phyloP scores from a whole-genome alignment of 2,888 invertebrate species.

The Phrixothrix hirtus region DNA sequence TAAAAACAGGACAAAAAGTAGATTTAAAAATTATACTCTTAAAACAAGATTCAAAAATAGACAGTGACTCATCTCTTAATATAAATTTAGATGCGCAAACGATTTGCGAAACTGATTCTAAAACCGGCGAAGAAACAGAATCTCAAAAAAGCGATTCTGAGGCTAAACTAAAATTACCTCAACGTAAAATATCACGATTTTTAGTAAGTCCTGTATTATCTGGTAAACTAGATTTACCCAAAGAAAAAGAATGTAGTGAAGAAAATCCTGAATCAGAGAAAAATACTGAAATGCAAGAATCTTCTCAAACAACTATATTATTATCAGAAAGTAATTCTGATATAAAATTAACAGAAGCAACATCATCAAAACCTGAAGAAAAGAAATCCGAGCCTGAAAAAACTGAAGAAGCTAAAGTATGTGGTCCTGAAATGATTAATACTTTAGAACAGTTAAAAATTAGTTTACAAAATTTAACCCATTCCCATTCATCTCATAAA shows the following conservation, averaged over 20 bases:
- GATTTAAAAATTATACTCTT: slow-evolving; percentile 50
- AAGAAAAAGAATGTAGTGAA: slow-evolving; percentile 49
- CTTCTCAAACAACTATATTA: not conserved
- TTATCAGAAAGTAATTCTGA: slow-evolving; percentile 1
- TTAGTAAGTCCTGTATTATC: slow-evolving; percentile 80
- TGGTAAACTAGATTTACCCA: slow-evolving; percentile 56
- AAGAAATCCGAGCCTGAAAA: slow-evolving; percentile 26
- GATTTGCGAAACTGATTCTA: slow-evolving; percentile 4
- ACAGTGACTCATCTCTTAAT: slow-evolving; percentile 14
- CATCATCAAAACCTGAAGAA: slow-evolving; percentile 34
- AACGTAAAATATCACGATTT: slow-evolving; percentile 78
- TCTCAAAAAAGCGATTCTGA: slow-evolving; percentile 27
- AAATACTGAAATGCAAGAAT: slow-evolving; percentile 9
- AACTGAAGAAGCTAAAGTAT: slow-evolving; percentile 35
- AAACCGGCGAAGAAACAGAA: slow-evolving; percentile 32
- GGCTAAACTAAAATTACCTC: slow-evolving; percentile 53
- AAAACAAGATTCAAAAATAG: slow-evolving; percentile 30
- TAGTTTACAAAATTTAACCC: slow-evolving; percentile 62
- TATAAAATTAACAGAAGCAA: not conserved
- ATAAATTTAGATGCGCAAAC: slow-evolving; percentile 9
- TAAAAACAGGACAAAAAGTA: slow-evolving; percentile 47
- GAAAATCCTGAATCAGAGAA: slow-evolving; percentile 40
- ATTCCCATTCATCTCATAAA: slow-evolving; percentile 55
- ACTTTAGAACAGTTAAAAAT: slow-evolving; percentile 63
- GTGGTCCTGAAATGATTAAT: slow-evolving; percentile 59